A percentile compares a stretch with the other conserved stretches of the same genome.
Conservation (phyloP, 2,113 vertebrate genomes). For the Mandrillus leucophaeus region DNA sequence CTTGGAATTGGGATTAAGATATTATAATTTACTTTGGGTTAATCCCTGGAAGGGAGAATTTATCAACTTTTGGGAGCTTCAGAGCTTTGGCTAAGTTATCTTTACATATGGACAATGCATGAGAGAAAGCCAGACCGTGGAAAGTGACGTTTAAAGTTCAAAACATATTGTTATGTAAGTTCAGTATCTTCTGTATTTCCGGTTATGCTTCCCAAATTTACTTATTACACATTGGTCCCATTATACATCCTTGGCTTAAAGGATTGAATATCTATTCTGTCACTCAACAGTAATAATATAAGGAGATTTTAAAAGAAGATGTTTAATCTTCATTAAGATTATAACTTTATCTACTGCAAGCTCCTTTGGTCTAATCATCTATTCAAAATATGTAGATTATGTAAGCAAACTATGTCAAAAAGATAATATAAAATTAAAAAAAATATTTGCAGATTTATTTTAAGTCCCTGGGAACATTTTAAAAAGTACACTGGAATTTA, state of each 20-base stretch:
- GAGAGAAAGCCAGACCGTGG: neutral
- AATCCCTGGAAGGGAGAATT: neutral
- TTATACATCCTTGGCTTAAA: neutral
- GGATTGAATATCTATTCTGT: neutral
- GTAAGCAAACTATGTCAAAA: neutral
- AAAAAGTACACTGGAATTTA: constrained; percentile 19
- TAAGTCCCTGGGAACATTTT: neutral
- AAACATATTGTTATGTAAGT: neutral
- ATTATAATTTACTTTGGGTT: neutral
- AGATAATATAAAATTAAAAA: neutral
- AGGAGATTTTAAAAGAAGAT: neutral
- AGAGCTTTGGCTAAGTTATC: neutral
- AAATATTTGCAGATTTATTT: neutral
- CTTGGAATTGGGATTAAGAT: neutral
- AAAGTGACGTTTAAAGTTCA: neutral
- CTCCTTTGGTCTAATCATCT: neutral
- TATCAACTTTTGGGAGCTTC: neutral
- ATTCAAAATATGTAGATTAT: constrained; percentile 31
- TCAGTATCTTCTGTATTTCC: neutral
- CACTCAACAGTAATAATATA: neutral
- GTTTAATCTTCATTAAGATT: neutral
- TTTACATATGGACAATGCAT: neutral
- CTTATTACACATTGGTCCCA: neutral
- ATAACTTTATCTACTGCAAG: neutral
- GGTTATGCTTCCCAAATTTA: neutral